Evolutionary conservation across 1,140 invertebrate species (phyloP).

Genomic region (Cepaea nemoralis): DNA sequence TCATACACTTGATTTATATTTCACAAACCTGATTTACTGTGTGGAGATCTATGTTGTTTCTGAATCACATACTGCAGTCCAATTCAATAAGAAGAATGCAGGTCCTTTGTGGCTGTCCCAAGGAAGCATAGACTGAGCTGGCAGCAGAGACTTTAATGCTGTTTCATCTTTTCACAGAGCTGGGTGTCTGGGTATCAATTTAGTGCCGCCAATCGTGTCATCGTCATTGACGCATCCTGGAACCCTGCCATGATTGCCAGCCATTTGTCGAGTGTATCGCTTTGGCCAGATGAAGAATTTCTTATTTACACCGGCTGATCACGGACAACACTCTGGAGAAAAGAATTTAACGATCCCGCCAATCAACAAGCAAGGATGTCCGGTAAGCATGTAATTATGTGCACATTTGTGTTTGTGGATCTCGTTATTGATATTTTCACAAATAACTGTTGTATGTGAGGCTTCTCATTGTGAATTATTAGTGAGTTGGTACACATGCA

Average conservation of each 20-base stretch:
- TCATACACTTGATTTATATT: too few relatives aligned
- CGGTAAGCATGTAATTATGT: slow-evolving; percentile 62
- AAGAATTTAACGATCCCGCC: slow-evolving; percentile 98
- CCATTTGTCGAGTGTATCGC: slow-evolving; percentile 96
- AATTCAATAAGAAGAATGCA: too few relatives aligned
- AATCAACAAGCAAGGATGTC: slow-evolving; percentile 97
- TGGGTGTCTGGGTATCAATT: slow-evolving; percentile 96
- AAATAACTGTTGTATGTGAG: too few relatives aligned
- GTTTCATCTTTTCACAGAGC: slow-evolving; percentile 76
- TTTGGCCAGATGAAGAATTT: slow-evolving; percentile 95
- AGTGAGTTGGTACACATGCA: too few relatives aligned
- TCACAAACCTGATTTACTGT: too few relatives aligned
- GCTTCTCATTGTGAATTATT: too few relatives aligned
- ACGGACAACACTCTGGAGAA: slow-evolving; percentile 97
- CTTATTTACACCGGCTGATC: slow-evolving; percentile 95
- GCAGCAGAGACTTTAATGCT: too few relatives aligned
- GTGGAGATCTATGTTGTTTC: too few relatives aligned
- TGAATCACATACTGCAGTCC: too few relatives aligned
- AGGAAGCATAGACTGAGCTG: too few relatives aligned
- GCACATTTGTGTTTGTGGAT: background rate
- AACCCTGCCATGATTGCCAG: slow-evolving; percentile 99
- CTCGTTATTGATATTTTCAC: too few relatives aligned
- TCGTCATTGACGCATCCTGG: slow-evolving; percentile 98
- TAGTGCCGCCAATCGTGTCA: slow-evolving; percentile 94
- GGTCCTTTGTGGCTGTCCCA: too few relatives aligned